Evolutionary conservation across 2,797 vertebrate genomes (phyloP).

Genomic region (Sebastes oblongus): DNA sequence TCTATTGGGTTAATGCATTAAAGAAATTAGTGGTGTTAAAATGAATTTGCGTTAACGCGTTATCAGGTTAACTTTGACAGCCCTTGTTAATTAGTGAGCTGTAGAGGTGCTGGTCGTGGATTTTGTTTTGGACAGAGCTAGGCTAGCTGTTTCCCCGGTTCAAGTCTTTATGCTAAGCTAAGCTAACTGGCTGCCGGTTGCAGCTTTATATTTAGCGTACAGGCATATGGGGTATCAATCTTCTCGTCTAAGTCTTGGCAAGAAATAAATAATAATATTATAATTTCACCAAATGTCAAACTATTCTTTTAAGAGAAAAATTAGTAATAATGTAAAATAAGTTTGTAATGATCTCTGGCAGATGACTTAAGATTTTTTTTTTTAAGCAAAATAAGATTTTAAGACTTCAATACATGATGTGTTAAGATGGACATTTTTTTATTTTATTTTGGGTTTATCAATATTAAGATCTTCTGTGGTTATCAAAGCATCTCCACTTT

Average conservation of each 20-base stretch:
- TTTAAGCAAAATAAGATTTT: conserved; percentile 1
- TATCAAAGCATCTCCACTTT: conserved; percentile 72
- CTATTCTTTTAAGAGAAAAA: background rate
- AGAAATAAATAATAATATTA: background rate
- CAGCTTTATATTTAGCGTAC: background rate
- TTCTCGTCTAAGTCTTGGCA: background rate
- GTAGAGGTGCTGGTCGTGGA: background rate
- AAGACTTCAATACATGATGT: background rate
- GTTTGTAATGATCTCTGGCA: background rate
- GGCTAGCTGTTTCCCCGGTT: too few relatives aligned
- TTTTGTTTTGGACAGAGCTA: background rate
- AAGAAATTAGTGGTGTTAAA: too few relatives aligned
- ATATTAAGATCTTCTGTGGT: conserved; percentile 69
- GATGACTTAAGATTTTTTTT: background rate
- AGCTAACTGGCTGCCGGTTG: background rate
- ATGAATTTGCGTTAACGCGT: too few relatives aligned
- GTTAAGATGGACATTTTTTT: background rate
- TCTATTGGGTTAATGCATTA: too few relatives aligned
- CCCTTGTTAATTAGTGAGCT: background rate
- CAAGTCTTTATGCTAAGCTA: background rate
- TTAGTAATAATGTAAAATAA: background rate
- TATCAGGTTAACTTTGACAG: too few relatives aligned
- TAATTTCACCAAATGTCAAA: background rate
- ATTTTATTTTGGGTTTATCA: background rate
- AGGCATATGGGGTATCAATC: background rate